Base-by-base conservation (phyloP, 2,113 vertebrate genomes). In the Notechis scutatus region DNA sequence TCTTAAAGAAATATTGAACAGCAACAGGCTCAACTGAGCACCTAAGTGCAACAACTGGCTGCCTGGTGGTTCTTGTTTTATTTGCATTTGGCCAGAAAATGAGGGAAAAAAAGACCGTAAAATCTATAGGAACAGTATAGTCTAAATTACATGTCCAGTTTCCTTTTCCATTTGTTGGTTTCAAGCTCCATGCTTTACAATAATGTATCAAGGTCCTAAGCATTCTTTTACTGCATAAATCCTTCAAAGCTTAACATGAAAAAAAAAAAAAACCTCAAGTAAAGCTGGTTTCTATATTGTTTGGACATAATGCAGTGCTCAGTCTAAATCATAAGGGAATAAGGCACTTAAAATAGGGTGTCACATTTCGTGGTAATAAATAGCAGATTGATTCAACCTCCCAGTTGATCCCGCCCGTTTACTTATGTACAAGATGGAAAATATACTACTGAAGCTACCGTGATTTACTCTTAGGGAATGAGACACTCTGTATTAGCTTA, bases 351-450 rank as follows among this genome's bases (percentile, higher is more conserved):
- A 98, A 98, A 98, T 97, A 97, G 97, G 97, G 99, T 98, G 98
- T 99, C 99, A 98, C 98, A 98, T 99, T 99, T 99, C 98, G 87
- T 97, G 98, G 98, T 99, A 99, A 99, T 99, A 99, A 99, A 99
- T 98, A 99, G 98, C 98, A 98, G 98, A 99, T 99, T 99, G 99
- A 99, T 99, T 99, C 98, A 97, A 98, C 99, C 98, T 98, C 98
- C 98, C 98, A 97, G 98, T 97, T 98, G 98, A 98, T 98, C 98
- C 97, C 96, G 96, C 97, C 98, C 98, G 97, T 98, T 98, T 98
- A 98, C 98, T 98, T 98, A 98, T 98, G 98, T 96, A 97, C 97
- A 98, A 98, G 97, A 98, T 98, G 97, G 98, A 98, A 98, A 99
- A 99, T 98, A 98, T 98, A 99, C 98, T 96, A 96, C 96, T 94